Evolutionary conservation across 2,113 vertebrate genomes (phyloP), one percentile per base, ranked within the genome.

Genomic region (Triplophysa dalaica): DNA sequence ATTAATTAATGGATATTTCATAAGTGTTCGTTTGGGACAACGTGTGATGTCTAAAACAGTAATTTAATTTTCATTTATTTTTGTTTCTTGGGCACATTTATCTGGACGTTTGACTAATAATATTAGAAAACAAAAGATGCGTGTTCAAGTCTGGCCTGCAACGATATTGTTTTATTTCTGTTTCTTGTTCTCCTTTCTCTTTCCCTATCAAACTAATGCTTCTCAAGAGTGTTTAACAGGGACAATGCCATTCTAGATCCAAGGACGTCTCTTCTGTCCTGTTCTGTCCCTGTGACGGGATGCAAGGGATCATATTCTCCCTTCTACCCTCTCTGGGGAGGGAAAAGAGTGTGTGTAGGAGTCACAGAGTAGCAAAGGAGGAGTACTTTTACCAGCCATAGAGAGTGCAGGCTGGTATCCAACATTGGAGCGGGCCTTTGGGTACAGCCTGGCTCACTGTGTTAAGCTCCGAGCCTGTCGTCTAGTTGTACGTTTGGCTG

Each of bases 241-340:
- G 5, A 52, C 14, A 5, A 8, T 33, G 70, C 82, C 74, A n/a
- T 82, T 90, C 26, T 29, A 33, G 86, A 87, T 85, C 86, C 76
- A 12, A 83, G 87, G 85, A 84, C 86, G 80, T 68, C 73, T 69
- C 43, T 64, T 13, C n/a, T 50, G 43, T 13, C 65, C 70, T n/a
- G 24, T 22, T 8, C 33, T 45, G 11, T 64, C 76, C 21, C 85
- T 73, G 65, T 68, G 54, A 45, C 16, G 45, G 38, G 64, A 68
- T 69, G 33, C 9, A 56, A 45, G 50, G 65, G 29, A 73, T 68
- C 21, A 26, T 56, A 16, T 78, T 66, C 69, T 78, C 56, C 50
- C 54, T 79, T 70, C 70, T 21, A n/a, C 33, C 7, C 60, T 74
- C 70, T 45, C 70, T 56, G 24, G 65, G 26, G 81, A 82, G 2